These are phyloP conservation scores for Chaetophractus vellerosus DNA, from an alignment of 2,797 vertebrate genomes.

Conservation along the genomic window DNA sequence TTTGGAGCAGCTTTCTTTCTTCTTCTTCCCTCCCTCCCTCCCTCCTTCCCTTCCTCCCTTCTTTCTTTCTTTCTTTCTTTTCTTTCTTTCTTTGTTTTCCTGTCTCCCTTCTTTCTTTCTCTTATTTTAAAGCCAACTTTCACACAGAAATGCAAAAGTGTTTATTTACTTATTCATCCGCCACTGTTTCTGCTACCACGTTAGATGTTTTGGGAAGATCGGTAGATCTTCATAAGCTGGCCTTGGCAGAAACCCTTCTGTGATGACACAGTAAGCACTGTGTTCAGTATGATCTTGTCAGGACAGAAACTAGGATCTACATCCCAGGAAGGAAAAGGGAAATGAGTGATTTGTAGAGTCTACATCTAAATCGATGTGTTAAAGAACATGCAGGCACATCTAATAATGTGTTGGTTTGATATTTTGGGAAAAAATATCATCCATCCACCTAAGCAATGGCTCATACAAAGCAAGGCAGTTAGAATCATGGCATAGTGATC, in stretches of 20 bases:
- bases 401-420: slow-evolving; percentile 45
- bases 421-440: slow-evolving; percentile 51
- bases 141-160: slow-evolving; percentile 16
- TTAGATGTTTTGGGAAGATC: slow-evolving; percentile 2
- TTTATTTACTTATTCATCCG: slow-evolving; percentile 61
- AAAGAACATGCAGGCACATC: background rate
- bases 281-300: background rate
- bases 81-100: no score
- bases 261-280: background rate
- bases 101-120: no score
- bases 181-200: slow-evolving; percentile 21
- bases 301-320: background rate
- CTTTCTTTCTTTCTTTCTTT: no score
- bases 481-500: slow-evolving; percentile 31
- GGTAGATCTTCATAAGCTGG: background rate
- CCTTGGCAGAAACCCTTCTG: background rate
- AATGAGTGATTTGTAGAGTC: background rate
- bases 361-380: background rate
- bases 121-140: background rate
- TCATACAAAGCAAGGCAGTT: slow-evolving; percentile 22
- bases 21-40: no score
- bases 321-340: slow-evolving; percentile 7
- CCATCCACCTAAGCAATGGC: slow-evolving; percentile 2
- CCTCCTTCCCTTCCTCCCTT: no score
- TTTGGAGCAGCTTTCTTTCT: slow-evolving; percentile 57